A percentile compares a stretch with the other conserved stretches of the same genome.
Conservation (phyloP, 2,113 vertebrate genomes). For the Ceyx cyanopectus region DNA sequence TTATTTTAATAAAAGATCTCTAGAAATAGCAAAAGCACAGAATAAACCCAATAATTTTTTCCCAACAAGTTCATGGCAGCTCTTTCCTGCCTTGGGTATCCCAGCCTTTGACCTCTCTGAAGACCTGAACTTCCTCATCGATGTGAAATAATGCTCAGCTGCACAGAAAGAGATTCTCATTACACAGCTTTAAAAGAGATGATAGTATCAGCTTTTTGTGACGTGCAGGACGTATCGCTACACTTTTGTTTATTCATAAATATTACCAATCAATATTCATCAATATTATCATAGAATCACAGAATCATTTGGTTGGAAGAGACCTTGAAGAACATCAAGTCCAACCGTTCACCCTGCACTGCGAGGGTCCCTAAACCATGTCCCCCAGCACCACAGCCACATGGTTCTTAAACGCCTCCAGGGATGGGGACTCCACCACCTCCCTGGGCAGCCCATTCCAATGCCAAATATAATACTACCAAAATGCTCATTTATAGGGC, state of each 20-base stretch:
- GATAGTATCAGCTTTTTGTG: background rate
- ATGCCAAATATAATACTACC: too few relatives aligned
- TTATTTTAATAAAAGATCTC: background rate
- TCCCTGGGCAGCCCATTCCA: too few relatives aligned
- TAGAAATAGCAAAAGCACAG: background rate
- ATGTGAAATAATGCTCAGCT: background rate
- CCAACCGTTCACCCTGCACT: too few relatives aligned
- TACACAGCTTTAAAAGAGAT: background rate
- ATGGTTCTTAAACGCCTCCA: too few relatives aligned
- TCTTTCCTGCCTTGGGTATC: background rate
- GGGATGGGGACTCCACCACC: too few relatives aligned
- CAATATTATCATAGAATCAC: too few relatives aligned
- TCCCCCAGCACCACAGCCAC: too few relatives aligned
- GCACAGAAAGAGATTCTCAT: background rate
- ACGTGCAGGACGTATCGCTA: too few relatives aligned
- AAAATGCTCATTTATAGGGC: background rate
- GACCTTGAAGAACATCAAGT: too few relatives aligned
- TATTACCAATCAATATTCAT: background rate
- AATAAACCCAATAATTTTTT: background rate
- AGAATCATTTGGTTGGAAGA: too few relatives aligned
- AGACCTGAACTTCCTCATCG: background rate
- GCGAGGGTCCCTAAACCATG: too few relatives aligned
- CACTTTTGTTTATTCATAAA: background rate
- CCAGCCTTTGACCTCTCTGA: background rate
- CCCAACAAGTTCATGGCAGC: fast-evolving